Conservation (phyloP, 2,888 invertebrate species). For the Sesia apiformis region DNA sequence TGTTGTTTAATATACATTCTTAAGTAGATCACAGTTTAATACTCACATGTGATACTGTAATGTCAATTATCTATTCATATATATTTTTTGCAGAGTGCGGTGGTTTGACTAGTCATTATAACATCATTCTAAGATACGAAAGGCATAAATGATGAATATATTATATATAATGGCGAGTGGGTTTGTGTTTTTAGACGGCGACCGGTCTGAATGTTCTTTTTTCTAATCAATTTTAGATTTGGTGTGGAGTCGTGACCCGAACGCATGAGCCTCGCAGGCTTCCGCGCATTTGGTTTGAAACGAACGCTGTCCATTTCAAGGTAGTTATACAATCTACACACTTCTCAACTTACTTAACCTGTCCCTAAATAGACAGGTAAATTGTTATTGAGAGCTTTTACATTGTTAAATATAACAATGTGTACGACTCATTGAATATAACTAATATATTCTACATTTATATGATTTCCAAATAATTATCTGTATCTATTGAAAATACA, state of each 20-base stretch:
- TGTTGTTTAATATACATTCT: no score
- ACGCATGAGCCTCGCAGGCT: constrained; percentile 45
- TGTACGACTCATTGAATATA: no score
- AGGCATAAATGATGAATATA: constrained; percentile 55
- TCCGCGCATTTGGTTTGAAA: constrained; percentile 35
- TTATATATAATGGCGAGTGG: constrained; percentile 52
- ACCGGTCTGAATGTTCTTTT: constrained; percentile 38
- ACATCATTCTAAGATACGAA: constrained; percentile 28
- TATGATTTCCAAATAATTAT: no score
- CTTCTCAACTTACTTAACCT: not conserved
- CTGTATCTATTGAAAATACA: not conserved
- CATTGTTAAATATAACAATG: no score
- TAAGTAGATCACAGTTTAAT: not conserved
- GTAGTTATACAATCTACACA: not conserved
- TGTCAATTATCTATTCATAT: constrained; percentile 24
- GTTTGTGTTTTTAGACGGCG: constrained; percentile 36
- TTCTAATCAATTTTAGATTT: constrained; percentile 65
- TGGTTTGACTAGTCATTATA: constrained; percentile 13
- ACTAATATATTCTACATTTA: no score
- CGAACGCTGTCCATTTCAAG: constrained; percentile 10
- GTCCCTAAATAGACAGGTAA: no score
- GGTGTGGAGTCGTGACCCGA: constrained; percentile 58
- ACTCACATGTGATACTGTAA: constrained; percentile 23
- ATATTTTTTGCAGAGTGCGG: constrained; percentile 22
- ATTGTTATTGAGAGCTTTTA: no score